Conservation (phyloP, 2,888 invertebrate species). For the Synergus laeviventris region DNA sequence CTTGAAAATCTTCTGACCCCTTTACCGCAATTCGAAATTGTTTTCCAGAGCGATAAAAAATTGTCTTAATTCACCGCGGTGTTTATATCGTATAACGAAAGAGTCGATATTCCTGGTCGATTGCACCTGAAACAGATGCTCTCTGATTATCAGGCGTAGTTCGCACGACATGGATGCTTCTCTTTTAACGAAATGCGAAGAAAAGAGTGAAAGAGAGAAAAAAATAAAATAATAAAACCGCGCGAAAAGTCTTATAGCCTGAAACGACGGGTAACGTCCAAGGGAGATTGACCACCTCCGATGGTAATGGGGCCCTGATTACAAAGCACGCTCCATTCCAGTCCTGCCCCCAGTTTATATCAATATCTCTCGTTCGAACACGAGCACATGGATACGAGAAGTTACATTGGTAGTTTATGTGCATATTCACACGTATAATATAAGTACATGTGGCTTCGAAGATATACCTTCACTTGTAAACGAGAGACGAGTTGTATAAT, state of each 20-base stretch:
- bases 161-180: constrained; percentile 17
- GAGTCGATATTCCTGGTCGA: not conserved
- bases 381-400: constrained; percentile 53
- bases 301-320: constrained; percentile 73
- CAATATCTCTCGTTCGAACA: constrained; percentile 71
- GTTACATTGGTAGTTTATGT: constrained; percentile 48
- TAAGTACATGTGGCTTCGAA: not conserved
- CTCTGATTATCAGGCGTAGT: constrained; percentile 17
- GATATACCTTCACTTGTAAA: constrained; percentile 31
- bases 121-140: constrained; percentile 27
- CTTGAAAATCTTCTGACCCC: not conserved
- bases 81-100: not conserved
- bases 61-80: constrained; percentile 4
- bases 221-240: constrained; percentile 47
- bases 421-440: constrained; percentile 44
- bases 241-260: constrained; percentile 61
- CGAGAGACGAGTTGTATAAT: constrained; percentile 34
- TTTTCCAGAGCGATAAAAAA: constrained; percentile 14
- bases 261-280: constrained; percentile 55
- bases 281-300: constrained; percentile 73
- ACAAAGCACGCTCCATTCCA: constrained; percentile 71
- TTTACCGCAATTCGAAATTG: not conserved
- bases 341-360: constrained; percentile 75
- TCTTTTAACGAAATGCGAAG: constrained; percentile 12
- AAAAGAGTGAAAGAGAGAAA: not conserved